Evolutionary conservation across 2,113 vertebrate species (phyloP).

Genomic region (Dasyprocta punctata): DNA sequence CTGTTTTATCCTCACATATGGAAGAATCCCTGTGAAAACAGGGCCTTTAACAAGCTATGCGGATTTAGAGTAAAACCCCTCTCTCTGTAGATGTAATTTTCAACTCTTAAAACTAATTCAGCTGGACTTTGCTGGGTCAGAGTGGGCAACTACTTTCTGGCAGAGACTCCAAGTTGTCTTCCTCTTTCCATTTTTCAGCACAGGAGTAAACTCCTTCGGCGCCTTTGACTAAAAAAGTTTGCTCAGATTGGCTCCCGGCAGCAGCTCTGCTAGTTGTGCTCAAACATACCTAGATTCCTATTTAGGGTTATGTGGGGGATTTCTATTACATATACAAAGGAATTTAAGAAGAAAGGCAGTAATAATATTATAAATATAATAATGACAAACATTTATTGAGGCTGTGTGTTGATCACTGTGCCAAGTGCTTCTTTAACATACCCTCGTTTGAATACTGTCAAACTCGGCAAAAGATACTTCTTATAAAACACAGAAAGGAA

Average conservation of each 20-base stretch:
- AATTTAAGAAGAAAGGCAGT: not conserved
- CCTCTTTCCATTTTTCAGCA: not conserved
- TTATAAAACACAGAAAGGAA: not conserved
- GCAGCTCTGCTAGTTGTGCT: not conserved
- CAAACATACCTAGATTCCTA: conserved; percentile 28
- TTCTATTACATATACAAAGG: not conserved
- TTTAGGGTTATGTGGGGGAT: not conserved
- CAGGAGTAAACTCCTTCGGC: not conserved
- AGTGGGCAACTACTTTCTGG: not conserved
- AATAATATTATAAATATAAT: not conserved
- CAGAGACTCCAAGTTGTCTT: not conserved
- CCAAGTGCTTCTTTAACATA: not conserved
- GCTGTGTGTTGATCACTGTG: not conserved
- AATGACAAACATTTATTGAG: not conserved
- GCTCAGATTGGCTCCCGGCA: not conserved
- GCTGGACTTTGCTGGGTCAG: not conserved
- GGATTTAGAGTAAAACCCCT: not conserved
- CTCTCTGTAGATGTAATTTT: not conserved
- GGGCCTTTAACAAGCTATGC: not conserved
- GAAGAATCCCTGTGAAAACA: not conserved
- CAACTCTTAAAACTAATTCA: not conserved
- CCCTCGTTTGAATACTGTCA: not conserved
- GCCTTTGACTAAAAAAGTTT: not conserved
- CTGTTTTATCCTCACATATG: not conserved
- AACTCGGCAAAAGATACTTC: not conserved